A percentile compares a stretch with the other conserved stretches of the same genome.
phyloP scores from a whole-genome alignment of 2,797 vertebrate genomes.

The Helarctos malayanus region DNA sequence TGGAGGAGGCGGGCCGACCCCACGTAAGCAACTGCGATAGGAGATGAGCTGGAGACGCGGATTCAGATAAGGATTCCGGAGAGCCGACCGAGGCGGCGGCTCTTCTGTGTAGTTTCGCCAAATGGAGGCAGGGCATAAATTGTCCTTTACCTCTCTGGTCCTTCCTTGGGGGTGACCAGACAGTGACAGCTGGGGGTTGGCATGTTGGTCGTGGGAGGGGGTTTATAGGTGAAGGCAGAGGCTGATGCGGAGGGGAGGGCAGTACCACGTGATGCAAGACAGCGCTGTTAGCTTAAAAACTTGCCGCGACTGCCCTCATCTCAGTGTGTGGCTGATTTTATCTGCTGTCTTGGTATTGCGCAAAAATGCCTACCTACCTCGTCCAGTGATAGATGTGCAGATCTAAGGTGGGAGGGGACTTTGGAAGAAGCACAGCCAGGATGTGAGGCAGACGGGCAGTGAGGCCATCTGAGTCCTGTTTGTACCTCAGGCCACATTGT shows the following conservation, averaged over 20 bases:
- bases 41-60: neutral
- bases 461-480: neutral
- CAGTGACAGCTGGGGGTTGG: neutral
- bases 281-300: neutral
- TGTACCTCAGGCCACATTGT: neutral
- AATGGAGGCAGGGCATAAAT: neutral
- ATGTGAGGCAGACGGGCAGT: neutral
- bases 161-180: neutral
- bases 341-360: neutral
- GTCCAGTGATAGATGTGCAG: neutral
- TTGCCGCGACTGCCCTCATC: neutral
- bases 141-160: neutral
- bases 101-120: neutral
- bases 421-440: neutral
- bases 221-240: neutral
- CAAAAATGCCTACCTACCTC: neutral
- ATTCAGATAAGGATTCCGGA: neutral
- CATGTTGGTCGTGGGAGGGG: neutral
- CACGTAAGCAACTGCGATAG: neutral
- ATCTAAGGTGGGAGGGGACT: neutral
- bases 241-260: neutral
- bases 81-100: neutral
- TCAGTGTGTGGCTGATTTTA: neutral
- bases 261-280: neutral
- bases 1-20: neutral